Conservation (phyloP, 2,797 vertebrate genomes). For the Anguilla anguilla region DNA sequence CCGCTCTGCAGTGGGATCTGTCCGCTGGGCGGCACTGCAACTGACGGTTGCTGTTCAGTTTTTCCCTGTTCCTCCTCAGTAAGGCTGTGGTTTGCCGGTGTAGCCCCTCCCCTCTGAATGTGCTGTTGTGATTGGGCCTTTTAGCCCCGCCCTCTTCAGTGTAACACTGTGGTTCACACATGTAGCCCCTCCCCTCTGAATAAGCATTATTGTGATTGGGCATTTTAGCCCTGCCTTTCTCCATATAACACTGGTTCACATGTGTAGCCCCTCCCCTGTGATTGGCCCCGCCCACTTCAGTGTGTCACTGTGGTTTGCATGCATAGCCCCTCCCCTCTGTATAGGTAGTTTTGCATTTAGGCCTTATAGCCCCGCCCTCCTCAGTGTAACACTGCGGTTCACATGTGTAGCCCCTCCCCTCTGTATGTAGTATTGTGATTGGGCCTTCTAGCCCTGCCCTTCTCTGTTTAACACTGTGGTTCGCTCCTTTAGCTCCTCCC, state of each 20-base stretch:
- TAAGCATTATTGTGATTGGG: too few relatives aligned
- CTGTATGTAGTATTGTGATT: background rate
- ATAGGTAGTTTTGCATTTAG: background rate
- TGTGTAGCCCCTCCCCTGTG: background rate
- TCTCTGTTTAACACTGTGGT: too few relatives aligned
- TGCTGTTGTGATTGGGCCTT: background rate
- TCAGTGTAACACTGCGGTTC: background rate
- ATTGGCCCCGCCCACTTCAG: too few relatives aligned
- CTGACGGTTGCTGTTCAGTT: background rate
- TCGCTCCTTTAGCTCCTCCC: too few relatives aligned
- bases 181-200: too few relatives aligned
- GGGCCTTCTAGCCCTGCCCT: too few relatives aligned
- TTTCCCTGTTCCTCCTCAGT: background rate
- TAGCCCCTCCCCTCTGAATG: background rate
- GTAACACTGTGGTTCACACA: too few relatives aligned
- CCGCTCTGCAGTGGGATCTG: background rate
- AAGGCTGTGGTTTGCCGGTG: background rate
- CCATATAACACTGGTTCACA: background rate
- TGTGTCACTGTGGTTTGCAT: too few relatives aligned
- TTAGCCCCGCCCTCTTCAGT: too few relatives aligned
- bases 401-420: background rate
- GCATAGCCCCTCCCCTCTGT: background rate
- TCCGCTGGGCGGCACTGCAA: background rate
- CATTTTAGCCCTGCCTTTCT: background rate
- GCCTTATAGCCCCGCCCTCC: background rate